Base-by-base conservation (phyloP, 2,888 invertebrate species). In the Thumatha senex region DNA sequence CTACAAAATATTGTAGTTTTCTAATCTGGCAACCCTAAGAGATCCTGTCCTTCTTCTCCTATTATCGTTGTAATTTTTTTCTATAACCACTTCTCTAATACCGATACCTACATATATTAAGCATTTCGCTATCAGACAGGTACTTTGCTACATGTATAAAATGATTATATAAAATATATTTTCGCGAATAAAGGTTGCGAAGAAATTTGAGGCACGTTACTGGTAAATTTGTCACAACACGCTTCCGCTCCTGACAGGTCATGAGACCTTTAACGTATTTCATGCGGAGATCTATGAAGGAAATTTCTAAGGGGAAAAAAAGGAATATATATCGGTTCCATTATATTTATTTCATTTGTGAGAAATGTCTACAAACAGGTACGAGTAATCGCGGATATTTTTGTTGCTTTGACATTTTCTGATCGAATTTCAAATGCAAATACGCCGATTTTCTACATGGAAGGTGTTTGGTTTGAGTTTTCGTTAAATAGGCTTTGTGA, bases 201-300 rank as follows among this genome's bases (percentile, higher is more conserved):
- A 24, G n/a, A 40, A 40, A 45, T 45, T 45, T 44, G 34, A 14
- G 13, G 33, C 47, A 55, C 49, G 44, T 49, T 35, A 30, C 44
- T 40, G 3, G 12, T 30, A 48, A 33, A 45, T 40, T 41, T 48
- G 45, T 48, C 45, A 45, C 44, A 14, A 14, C 9, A 7, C 18
- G 38, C 38, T 42, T 40, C 9, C 11, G 35, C 13, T 29, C n/a
- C 4, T 30, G 49, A 45, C 44, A 43, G 39, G 38, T 33, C 34
- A 33, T 24, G 42, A 9, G 1, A 31, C 10, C 15, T 9, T 29
- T 24, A 34, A 11, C 30, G 12, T 38, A 39, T 34, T 48, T 38
- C 40, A 47, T 29, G 13, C 12, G 35, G 14, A 11, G 29, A 33
- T 33, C 18, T 31, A 33, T 38, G 18, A 12, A 48, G 14, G 33